Evolutionary conservation across 2,888 invertebrate species (phyloP), one percentile per base, ranked within the genome.

Genomic region (Notocelia uddmanniana): DNA sequence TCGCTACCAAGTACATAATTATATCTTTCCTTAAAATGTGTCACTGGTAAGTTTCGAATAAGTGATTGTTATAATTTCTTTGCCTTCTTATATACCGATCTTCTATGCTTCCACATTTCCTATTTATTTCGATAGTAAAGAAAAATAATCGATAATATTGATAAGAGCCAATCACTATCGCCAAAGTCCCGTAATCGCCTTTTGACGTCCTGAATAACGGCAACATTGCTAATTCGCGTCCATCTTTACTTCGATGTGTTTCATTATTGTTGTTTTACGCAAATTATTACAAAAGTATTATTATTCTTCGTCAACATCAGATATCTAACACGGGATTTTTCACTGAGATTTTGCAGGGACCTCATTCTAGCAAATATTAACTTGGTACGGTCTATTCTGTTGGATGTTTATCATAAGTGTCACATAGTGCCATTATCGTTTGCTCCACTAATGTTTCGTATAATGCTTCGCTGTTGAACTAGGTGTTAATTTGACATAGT

Each of bases 201-300:
- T 68, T 68, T 73, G 68, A 73, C 73, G 55, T 73, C 58, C 55
- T 63, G 57, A 58, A 73, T 73, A 68, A 68, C 78, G 79, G 84
- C 91, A 92, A 91, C 89, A 89, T 85, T 80, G 85, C 83, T 86
- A 90, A 90, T 90, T 90, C 87, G 93, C 93, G 93, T 93, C 93
- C 93, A 93, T 93, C 93, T 93, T 93, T 91, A 87, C 87, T 87
- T 90, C 91, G 90, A 89, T 92, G 91, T 92, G 89, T 91, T 92
- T 90, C 66, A 60, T 71, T 71, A 60, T 71, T 92, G 89, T 91
- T 91, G 88, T 90, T 89, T 84, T 85, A 84, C 78, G 81, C 84
- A 88, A 89, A 89, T 86, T 87, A 80, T 82, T 83, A 82, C 78
- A 86, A 84, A 85, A 83, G 81, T 82, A 83, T 77, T 83, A 76